Evolutionary conservation across 1,140 invertebrate genomes (phyloP).

Genomic region (Scylla paramamosain): DNA sequence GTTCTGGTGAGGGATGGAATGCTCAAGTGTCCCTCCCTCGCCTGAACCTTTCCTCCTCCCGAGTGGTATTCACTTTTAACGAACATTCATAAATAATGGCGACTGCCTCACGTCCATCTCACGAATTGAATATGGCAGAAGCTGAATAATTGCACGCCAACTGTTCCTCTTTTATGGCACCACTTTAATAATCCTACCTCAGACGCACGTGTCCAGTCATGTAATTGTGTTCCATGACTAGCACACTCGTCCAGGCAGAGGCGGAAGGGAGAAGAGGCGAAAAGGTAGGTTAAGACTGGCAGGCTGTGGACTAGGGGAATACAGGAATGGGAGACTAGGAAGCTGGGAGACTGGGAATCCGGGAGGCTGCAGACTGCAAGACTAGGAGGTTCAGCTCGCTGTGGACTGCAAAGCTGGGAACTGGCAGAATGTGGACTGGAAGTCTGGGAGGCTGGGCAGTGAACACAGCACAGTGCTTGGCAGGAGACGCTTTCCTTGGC

Average conservation of each 20-base stretch:
- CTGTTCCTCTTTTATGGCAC: slow-evolving; percentile 3
- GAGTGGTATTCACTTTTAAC: neutral
- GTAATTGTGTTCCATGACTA: neutral
- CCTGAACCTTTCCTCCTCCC: neutral
- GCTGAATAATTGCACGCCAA: slow-evolving; percentile 21
- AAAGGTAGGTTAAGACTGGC: no score
- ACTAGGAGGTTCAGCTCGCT: neutral
- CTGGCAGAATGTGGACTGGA: neutral
- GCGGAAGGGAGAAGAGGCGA: no score
- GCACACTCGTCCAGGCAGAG: neutral
- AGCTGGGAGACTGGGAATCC: neutral
- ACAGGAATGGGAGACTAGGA: neutral
- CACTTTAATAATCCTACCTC: slow-evolving; percentile 13
- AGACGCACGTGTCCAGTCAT: neutral
- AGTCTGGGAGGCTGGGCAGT: neutral
- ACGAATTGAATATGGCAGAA: neutral
- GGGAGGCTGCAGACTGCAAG: neutral
- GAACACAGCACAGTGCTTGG: no score
- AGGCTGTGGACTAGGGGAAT: no score
- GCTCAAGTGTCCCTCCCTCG: neutral
- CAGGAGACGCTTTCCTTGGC: no score
- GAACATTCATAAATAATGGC: slow-evolving; percentile 5
- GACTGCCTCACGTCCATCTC: neutral
- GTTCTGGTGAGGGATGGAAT: neutral
- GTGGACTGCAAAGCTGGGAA: neutral